Conservation (phyloP, 2,888 invertebrate genomes). For the Labia minor region DNA sequence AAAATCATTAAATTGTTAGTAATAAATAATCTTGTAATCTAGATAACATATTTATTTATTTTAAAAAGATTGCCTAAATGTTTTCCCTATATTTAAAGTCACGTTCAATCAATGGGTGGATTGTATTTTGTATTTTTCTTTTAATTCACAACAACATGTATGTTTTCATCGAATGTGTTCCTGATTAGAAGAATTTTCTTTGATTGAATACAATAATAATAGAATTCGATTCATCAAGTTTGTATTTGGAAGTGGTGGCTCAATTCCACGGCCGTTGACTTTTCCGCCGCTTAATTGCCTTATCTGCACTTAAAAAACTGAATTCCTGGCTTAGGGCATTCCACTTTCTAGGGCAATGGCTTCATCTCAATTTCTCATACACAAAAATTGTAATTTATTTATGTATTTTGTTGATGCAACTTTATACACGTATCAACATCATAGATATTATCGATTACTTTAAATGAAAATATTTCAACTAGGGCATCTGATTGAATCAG, state of each 20-base stretch:
- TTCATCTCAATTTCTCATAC: neutral
- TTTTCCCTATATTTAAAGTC: no score
- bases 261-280: neutral
- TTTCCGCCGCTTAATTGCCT: slow-evolving; percentile 4
- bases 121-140: no score
- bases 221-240: neutral
- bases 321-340: slow-evolving; percentile 5
- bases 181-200: no score
- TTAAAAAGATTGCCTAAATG: no score
- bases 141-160: no score
- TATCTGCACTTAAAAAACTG: slow-evolving; percentile 13
- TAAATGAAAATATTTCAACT: neutral
- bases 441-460: neutral
- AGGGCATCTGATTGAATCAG: no score
- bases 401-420: neutral
- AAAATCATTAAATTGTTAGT: no score
- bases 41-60: no score
- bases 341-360: neutral
- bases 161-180: no score
- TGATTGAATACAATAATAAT: neutral
- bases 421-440: neutral
- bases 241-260: neutral
- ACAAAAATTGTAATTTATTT: neutral
- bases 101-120: no score
- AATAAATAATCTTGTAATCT: no score